Base-by-base conservation (phyloP, 2,113 vertebrate genomes). In the Paradoxurus hermaphroditus region DNA sequence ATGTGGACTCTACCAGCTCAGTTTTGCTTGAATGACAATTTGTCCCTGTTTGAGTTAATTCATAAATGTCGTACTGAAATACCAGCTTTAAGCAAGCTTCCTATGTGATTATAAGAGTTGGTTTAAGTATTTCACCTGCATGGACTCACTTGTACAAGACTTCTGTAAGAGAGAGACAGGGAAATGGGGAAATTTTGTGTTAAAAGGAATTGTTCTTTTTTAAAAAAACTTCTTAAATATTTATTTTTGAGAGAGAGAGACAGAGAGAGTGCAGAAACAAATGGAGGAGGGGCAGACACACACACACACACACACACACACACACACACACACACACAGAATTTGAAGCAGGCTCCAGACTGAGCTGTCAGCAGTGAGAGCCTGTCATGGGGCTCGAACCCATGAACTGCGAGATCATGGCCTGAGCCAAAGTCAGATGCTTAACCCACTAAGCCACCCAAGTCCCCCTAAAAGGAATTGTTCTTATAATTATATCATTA, bases 401-500 rank as follows among this genome's bases (percentile, higher is more conserved):
- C 56, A 56, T 21, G 8, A 56, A 56, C 19, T 56, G 56, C 56
- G 23, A 56, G 56, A 56, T 56, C 56, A 56, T 56, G 56, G 23
- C 7, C 6, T 56, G 19, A 56, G 56, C 23, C 56, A 56, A 56
- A 56, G 56, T 56, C 56, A 56, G 56, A 56, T 8, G 56, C 56
- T 21, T 56, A 23, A 56, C 56, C 16, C 2, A 56, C 56, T 56
- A 19, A 56, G 21, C 56, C 56, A 56, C 19, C 56, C 56, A 56
- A 19, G 21, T 21, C 2, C 56, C 56, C 5, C 56, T 34, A 3
- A 6, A 12, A 97, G 87, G 82, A 93, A 91, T 95, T 68, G 27
- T 51, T 56, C 67, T 81, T 77, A 29, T 72, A 96, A 97, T 95
- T 92, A 96, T 94, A 96, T 97, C 67, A 83, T 97, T 98, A 96